phyloP scores from a whole-genome alignment of 2,888 invertebrate species.

The Oasisia sp. region DNA sequence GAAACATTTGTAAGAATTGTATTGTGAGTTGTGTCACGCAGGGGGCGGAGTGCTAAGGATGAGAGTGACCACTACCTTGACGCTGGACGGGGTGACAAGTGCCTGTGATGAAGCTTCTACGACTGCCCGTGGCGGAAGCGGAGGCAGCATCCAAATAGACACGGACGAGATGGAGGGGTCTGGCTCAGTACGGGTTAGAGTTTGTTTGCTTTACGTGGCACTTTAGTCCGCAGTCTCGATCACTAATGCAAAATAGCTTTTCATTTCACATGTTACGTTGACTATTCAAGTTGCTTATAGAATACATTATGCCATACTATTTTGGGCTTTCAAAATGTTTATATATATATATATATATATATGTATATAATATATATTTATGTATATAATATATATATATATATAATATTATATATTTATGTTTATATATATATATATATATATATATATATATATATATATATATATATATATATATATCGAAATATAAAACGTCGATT shows the following conservation, averaged over 20 bases:
- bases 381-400: no score
- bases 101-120: not conserved
- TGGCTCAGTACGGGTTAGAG: slow-evolving; percentile 44
- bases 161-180: slow-evolving; percentile 47
- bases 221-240: not conserved
- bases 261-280: not conserved
- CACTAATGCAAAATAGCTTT: not conserved
- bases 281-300: not conserved
- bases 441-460: no score
- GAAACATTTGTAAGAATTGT: not conserved
- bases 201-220: not conserved
- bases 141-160: slow-evolving; percentile 46
- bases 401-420: no score
- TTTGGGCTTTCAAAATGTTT: not conserved
- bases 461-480: no score
- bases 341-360: no score
- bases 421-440: no score
- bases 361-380: no score
- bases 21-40: slow-evolving; percentile 25
- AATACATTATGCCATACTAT: not conserved
- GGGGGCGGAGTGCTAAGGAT: slow-evolving; percentile 48
- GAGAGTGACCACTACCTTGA: slow-evolving; percentile 36
- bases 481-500: no score
- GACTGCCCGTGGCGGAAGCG: slow-evolving; percentile 46
- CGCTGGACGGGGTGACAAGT: slow-evolving; percentile 43